Conservation (phyloP, 2,888 invertebrate genomes). For the Leptinotarsa peninsularis region DNA sequence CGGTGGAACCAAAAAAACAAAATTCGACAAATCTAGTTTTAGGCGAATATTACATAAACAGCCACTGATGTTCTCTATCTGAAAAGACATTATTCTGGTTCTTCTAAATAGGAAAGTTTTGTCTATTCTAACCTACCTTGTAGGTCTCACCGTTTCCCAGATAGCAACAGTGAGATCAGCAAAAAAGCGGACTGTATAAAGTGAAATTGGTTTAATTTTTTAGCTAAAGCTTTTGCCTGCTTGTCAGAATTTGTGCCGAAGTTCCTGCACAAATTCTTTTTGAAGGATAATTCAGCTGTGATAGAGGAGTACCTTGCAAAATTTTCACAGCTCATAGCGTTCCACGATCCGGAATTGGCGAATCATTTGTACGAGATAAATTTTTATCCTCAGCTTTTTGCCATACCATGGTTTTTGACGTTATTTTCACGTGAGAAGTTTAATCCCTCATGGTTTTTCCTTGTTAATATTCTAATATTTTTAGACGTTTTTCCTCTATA, state of each 20-base stretch:
- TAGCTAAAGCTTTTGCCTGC: constrained; percentile 95
- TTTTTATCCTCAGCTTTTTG: constrained; percentile 97
- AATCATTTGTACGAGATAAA: constrained; percentile 92
- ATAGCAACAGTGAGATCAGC: no score
- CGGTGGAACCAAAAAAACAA: no score
- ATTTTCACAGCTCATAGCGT: constrained; percentile 95
- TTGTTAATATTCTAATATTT: constrained; percentile 54
- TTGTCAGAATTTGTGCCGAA: constrained; percentile 95
- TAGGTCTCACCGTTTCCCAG: no score
- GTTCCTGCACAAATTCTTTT: constrained; percentile 96
- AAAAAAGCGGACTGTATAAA: no score
- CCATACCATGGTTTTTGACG: constrained; percentile 98
- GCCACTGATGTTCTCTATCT: no score
- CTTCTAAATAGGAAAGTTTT: no score
- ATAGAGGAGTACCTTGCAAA: constrained; percentile 98
- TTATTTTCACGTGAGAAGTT: constrained; percentile 95
- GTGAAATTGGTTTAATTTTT: constrained; percentile 55
- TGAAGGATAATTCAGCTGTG: constrained; percentile 95
- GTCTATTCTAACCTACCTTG: no score
- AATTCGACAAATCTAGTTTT: no score
- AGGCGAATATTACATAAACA: no score
- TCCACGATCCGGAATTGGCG: constrained; percentile 92
- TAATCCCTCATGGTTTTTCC: not conserved
- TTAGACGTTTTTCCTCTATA: constrained; percentile 97
- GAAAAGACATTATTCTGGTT: no score